Evolutionary conservation across 1,140 invertebrate genomes (phyloP).

Genomic region (Drosophila teissieri): DNA sequence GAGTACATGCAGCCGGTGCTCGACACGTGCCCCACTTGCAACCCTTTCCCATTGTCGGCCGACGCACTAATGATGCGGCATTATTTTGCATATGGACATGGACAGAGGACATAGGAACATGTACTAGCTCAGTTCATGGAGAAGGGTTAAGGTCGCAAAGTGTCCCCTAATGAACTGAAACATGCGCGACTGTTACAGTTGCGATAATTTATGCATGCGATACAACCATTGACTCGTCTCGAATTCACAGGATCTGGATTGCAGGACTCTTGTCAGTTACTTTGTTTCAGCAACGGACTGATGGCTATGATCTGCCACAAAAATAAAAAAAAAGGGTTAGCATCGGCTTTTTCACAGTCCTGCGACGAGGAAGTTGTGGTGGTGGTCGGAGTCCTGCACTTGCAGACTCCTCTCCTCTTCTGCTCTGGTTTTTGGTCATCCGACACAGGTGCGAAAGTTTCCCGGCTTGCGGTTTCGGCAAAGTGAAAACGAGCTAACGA

Average conservation of each 20-base stretch:
- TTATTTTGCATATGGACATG: constrained; percentile 73
- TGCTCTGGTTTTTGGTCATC: constrained; percentile 33
- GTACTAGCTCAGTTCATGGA: not conserved
- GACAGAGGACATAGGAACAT: constrained; percentile 7
- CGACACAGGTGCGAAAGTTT: constrained; percentile 59
- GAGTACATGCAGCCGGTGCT: constrained; percentile 34
- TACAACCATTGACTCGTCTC: constrained; percentile 68
- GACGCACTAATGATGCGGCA: constrained; percentile 74
- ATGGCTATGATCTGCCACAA: constrained; percentile 46
- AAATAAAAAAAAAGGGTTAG: constrained; percentile 69
- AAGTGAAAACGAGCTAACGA: constrained; percentile 15
- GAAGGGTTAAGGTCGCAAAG: constrained; percentile 61
- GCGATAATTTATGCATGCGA: constrained; percentile 70
- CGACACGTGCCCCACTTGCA: constrained; percentile 67
- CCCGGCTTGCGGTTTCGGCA: constrained; percentile 29
- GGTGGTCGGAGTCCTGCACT: constrained; percentile 12
- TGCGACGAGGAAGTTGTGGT: constrained; percentile 1
- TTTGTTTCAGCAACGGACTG: not conserved
- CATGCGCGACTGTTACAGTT: constrained; percentile 69
- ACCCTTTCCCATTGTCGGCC: constrained; percentile 55
- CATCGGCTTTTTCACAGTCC: constrained; percentile 2
- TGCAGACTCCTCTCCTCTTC: constrained; percentile 23
- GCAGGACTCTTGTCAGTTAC: constrained; percentile 26
- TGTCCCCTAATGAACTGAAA: constrained; percentile 71
- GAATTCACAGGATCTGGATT: constrained; percentile 8